These are phyloP conservation scores for Muscicapa adusta DNA, from an alignment of 2,113 vertebrate species.

Conservation along the genomic window DNA sequence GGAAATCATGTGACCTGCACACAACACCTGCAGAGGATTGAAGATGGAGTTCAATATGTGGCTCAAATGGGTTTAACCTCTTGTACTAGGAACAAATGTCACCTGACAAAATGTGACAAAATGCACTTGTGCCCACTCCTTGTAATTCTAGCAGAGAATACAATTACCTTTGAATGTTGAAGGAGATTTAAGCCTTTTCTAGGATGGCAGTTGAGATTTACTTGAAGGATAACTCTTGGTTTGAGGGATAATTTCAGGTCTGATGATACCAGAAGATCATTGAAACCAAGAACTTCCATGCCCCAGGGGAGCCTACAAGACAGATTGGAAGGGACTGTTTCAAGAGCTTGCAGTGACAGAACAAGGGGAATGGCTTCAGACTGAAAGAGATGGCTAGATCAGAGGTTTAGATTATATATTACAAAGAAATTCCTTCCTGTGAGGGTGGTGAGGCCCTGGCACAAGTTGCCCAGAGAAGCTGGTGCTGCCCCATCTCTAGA, in stretches of 20 bases:
- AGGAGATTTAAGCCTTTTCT: background rate
- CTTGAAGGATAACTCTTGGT: background rate
- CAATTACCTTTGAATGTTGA: background rate
- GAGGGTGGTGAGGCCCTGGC: background rate
- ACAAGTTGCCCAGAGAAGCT: background rate
- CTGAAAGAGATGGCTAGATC: too few species aligned
- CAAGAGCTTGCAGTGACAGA: background rate
- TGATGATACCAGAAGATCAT: background rate
- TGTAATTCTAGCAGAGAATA: background rate
- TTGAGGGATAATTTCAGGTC: background rate
- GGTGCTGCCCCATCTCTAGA: background rate
- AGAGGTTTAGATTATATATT: background rate
- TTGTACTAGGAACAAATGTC: background rate
- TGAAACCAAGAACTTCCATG: background rate
- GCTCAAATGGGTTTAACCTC: background rate
- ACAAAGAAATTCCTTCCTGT: background rate
- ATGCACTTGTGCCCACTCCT: background rate
- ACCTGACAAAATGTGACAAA: background rate
- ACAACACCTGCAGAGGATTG: background rate
- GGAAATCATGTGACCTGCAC: background rate
- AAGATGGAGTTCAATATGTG: background rate
- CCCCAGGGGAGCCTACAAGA: background rate
- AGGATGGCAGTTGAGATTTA: background rate
- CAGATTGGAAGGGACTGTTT: background rate
- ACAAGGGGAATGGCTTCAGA: background rate